Evolutionary conservation across 2,113 vertebrate species (phyloP), one percentile per base, ranked within the genome.

Genomic region (Cyanoramphus novaezelandiae): DNA sequence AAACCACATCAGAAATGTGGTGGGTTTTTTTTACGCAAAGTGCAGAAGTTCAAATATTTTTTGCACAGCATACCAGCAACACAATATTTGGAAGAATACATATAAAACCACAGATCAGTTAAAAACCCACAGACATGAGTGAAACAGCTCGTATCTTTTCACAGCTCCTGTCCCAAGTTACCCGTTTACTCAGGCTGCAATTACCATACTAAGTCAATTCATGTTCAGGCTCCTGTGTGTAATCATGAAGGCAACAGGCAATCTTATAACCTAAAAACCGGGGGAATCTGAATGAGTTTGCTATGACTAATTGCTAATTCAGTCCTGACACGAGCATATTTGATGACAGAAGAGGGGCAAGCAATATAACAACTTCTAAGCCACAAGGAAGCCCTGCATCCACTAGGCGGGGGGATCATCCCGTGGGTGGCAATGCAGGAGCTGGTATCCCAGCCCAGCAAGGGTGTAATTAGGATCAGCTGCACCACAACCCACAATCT

Each of bases 281-380:
- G 4, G 17, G 11, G 7, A 47, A 70, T 50, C 17, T 46, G n/a
- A 81, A 79, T 11, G 33, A 47, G 17, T 16, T 68, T 20, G 14
- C 24, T 35, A 10, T 4, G 23, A 14, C 33, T 63, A 70, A n/a
- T 37, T 35, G 35, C 27, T 63, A 59, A n/a, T 74, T 78, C 27
- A 46, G 31, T 49, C 29, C 72, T 44, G 35, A 9, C 10, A 46
- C 0, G 1, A 60, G 2, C 25, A 8, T 3, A 33, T 21, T 29
- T 41, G 46, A 71, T 8, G 20, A 16, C 33, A 80, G 44, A 11
- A 47, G 20, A 57, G 33, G 44, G 23, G 27, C 47, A 80, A 62
- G 55, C 11, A 20, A 9, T 7, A 0, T 16, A 43, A 39, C 18
- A 11, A 35, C 0, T 13, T 33, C 52, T 43, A 33, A 64, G n/a